Conservation (phyloP, 2,888 invertebrate species). For the Rhogogaster chlorosoma region DNA sequence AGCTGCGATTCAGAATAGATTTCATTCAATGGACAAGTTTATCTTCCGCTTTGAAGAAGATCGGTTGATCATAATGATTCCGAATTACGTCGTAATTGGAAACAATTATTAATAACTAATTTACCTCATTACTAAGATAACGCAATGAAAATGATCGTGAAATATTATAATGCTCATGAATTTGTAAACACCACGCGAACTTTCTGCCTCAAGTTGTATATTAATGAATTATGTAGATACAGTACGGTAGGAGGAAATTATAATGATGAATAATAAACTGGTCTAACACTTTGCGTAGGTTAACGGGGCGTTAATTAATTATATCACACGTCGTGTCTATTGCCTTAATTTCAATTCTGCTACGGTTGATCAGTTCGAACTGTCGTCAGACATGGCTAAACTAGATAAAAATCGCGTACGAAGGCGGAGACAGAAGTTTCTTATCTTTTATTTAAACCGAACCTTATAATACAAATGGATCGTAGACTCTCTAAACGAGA, state of each 20-base stretch:
- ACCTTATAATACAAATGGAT: neutral
- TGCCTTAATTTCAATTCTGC: conserved; percentile 33
- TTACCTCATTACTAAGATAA: neutral
- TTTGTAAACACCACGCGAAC: neutral
- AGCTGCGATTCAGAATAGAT: neutral
- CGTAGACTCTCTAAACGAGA: neutral
- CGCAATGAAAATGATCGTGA: neutral
- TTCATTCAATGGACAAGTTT: neutral
- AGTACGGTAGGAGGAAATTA: conserved; percentile 7
- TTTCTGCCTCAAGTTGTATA: neutral
- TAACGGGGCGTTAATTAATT: conserved; percentile 36
- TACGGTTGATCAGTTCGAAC: conserved; percentile 26
- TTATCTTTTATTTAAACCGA: neutral
- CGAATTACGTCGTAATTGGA: neutral
- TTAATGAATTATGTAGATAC: neutral
- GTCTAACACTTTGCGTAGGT: conserved; percentile 32
- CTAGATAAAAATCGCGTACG: neutral
- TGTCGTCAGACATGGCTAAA: neutral
- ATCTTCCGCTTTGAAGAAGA: neutral
- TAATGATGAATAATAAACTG: conserved; percentile 37
- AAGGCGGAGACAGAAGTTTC: neutral
- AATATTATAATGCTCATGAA: neutral
- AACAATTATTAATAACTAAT: neutral
- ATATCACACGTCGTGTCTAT: conserved; percentile 16
- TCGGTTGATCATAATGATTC: neutral